phyloP scores from a whole-genome alignment of 2,113 vertebrate genomes.

The Carassius carassius region DNA sequence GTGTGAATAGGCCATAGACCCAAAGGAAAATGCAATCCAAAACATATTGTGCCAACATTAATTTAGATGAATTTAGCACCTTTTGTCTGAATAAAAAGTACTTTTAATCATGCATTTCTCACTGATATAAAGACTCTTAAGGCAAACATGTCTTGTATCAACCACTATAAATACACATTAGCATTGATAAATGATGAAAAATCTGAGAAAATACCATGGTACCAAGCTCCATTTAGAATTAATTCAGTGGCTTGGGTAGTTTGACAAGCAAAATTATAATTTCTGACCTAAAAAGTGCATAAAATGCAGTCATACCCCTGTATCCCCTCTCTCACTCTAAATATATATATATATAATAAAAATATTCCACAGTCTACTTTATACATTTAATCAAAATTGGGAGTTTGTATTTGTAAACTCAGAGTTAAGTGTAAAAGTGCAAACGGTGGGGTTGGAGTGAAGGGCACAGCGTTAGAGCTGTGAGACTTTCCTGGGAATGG shows the following conservation, averaged over 20 bases:
- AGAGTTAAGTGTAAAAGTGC: slow-evolving; percentile 51
- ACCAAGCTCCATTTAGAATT: slow-evolving; percentile 19
- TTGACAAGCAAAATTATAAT: slow-evolving; percentile 55
- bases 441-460: slow-evolving; percentile 28
- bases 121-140: slow-evolving; percentile 77
- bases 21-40: slow-evolving; percentile 3
- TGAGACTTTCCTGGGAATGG: slow-evolving; percentile 94
- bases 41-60: slow-evolving; percentile 15
- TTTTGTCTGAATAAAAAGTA: slow-evolving; percentile 71
- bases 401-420: slow-evolving; percentile 24
- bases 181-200: slow-evolving; percentile 71
- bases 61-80: slow-evolving; percentile 73
- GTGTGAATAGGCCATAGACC: slow-evolving; percentile 16
- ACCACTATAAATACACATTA: slow-evolving; percentile 74
- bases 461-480: slow-evolving; percentile 81
- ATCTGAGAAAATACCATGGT: slow-evolving; percentile 50
- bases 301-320: slow-evolving; percentile 60
- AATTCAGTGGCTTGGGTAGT: slow-evolving; percentile 46
- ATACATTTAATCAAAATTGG: neutral
- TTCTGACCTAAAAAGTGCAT: slow-evolving; percentile 68
- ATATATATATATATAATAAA: slow-evolving; percentile 9
- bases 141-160: slow-evolving; percentile 75
- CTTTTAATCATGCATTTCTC: slow-evolving; percentile 73
- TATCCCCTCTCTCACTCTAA: slow-evolving; percentile 1
- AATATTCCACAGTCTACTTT: slow-evolving; percentile 35